These are phyloP conservation scores for Oxytorus armatus DNA, from an alignment of 2,888 invertebrate species.

Conservation along the genomic window DNA sequence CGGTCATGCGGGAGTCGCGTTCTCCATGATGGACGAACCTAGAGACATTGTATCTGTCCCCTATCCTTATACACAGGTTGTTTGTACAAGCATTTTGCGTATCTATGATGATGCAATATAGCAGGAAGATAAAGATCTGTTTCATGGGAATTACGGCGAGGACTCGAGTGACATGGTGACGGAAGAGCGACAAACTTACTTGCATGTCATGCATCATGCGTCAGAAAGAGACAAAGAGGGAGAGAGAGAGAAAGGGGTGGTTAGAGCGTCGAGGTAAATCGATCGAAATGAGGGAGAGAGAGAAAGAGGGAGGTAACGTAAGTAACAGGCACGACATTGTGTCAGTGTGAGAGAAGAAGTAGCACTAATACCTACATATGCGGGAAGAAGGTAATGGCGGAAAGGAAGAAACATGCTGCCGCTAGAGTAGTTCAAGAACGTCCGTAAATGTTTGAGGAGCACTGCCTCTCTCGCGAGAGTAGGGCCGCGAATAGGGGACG, in stretches of 20 bases:
- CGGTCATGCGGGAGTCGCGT: no score
- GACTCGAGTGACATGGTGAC: no score
- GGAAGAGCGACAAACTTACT: no score
- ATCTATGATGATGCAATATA: no score
- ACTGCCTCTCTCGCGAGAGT: constrained; percentile 49
- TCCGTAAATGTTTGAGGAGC: constrained; percentile 70
- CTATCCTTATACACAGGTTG: no score
- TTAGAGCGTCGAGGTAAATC: constrained; percentile 48
- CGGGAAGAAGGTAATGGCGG: constrained; percentile 17
- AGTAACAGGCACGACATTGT: background rate
- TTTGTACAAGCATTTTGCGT: background rate
- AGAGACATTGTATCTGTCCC: no score
- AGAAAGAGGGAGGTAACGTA: constrained; percentile 16
- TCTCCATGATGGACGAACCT: no score
- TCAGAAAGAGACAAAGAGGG: background rate
- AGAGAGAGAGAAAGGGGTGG: constrained; percentile 11
- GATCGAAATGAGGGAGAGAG: constrained; percentile 56
- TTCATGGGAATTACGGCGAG: no score
- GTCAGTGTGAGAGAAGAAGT: background rate
- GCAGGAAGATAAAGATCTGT: no score
- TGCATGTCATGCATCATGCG: background rate
- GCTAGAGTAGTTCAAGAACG: constrained; percentile 65
- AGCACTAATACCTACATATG: constrained; percentile 36
- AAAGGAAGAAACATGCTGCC: constrained; percentile 52
- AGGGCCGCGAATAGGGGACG: constrained; percentile 1